A percentile compares a stretch with the other conserved stretches of the same genome.
Evolutionary conservation across 2,113 vertebrate genomes (phyloP).

Genomic region (Turdus rufiventris): DNA sequence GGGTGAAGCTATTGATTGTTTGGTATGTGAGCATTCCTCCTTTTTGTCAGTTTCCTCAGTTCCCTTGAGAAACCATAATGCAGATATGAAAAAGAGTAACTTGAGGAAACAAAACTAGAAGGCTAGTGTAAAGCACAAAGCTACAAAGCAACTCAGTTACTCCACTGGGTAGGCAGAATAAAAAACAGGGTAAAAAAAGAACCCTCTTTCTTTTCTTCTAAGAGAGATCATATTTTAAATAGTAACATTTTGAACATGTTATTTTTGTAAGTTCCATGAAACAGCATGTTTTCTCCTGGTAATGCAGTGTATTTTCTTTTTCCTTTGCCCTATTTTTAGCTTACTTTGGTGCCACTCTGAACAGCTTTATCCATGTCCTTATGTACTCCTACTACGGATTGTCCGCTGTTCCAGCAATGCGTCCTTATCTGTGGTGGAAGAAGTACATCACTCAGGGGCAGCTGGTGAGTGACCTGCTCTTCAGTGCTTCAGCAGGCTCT

Average conservation of each 20-base stretch:
- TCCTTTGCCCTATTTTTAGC: slow-evolving; percentile 72
- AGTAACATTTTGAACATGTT: slow-evolving; percentile 23
- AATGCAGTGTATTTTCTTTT: not conserved
- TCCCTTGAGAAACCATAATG: not conserved
- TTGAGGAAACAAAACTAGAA: not conserved
- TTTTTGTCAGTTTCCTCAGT: not conserved
- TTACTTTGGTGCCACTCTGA: slow-evolving; percentile 90
- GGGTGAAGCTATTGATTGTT: not conserved
- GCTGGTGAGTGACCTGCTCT: slow-evolving; percentile 79
- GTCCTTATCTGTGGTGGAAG: slow-evolving; percentile 99
- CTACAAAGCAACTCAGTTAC: not conserved
- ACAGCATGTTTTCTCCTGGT: not conserved
- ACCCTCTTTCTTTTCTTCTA: not conserved
- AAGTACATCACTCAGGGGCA: slow-evolving; percentile 98
- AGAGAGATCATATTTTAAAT: slow-evolving; percentile 1
- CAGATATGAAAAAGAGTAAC: not conserved
- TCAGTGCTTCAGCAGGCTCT: not conserved
- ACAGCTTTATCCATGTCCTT: slow-evolving; percentile 95
- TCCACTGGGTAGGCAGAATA: not conserved
- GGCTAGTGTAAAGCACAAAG: not conserved
- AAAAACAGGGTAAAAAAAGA: not conserved
- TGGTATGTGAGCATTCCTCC: not conserved
- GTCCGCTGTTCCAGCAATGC: slow-evolving; percentile 87
- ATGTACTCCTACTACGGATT: slow-evolving; percentile 98
- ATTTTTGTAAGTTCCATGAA: not conserved